phyloP scores from a whole-genome alignment of 1,140 invertebrate species.

The Eufriesea mexicana region DNA sequence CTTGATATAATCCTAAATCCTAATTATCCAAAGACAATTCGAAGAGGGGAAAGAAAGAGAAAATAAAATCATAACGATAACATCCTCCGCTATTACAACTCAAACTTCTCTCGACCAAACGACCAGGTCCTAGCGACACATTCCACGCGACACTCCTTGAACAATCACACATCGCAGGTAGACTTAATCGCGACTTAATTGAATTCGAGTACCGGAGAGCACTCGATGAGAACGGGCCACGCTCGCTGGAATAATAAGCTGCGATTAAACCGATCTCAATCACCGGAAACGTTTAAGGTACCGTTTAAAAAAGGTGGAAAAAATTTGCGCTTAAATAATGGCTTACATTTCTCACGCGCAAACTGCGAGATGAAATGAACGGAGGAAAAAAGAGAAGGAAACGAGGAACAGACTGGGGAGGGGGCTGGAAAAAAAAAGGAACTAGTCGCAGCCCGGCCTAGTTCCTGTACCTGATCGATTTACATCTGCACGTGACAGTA shows the following conservation, averaged over 20 bases:
- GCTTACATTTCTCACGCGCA: constrained; percentile 21
- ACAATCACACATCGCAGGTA: neutral
- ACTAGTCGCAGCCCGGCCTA: constrained; percentile 27
- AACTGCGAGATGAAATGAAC: constrained; percentile 14
- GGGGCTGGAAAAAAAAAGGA: neutral
- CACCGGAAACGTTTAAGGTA: constrained; percentile 3
- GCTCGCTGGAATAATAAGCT: neutral
- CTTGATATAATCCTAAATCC: too few relatives aligned
- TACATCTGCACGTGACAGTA: constrained; percentile 40
- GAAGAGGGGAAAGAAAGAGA: too few relatives aligned
- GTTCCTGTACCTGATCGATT: constrained; percentile 43
- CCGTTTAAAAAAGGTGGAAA: neutral
- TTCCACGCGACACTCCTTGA: neutral
- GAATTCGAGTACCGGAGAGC: neutral
- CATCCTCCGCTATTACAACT: neutral
- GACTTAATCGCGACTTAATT: neutral
- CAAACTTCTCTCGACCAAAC: neutral
- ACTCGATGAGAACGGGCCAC: neutral
- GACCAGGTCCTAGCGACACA: neutral
- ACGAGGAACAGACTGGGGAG: neutral
- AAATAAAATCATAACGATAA: too few relatives aligned
- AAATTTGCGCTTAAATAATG: constrained; percentile 27
- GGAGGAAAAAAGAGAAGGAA: neutral
- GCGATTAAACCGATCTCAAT: constrained; percentile 20
- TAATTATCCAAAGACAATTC: too few relatives aligned